Percentiles rank a stretch among this genome's conserved stretches.
phyloP scores from a whole-genome alignment of 2,113 vertebrate genomes.

The Rhea pennata region DNA sequence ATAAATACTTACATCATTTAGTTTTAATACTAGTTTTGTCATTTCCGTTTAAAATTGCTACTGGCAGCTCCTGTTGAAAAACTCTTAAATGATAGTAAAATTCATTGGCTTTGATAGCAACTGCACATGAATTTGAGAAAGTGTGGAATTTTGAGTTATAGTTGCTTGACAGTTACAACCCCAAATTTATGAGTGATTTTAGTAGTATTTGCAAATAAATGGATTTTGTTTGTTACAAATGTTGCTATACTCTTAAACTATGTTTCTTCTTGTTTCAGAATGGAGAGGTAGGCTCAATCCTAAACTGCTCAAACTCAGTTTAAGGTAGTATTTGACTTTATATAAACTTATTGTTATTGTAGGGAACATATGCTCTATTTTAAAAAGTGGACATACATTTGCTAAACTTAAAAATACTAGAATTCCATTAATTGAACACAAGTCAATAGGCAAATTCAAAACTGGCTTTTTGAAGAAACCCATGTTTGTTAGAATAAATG shows the following conservation, averaged over 20 bases:
- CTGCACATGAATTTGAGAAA: not conserved
- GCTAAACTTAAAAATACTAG: not conserved
- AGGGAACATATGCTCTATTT: conserved; percentile 31
- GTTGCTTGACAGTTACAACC: not conserved
- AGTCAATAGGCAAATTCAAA: not conserved
- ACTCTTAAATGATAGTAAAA: not conserved
- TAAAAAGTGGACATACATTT: not conserved
- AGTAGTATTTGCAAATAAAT: not conserved
- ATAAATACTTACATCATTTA: not conserved
- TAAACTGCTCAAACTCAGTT: conserved; percentile 48
- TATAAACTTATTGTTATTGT: not conserved
- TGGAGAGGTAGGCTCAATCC: conserved; percentile 84
- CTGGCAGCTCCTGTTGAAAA: not conserved
- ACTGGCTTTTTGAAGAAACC: not conserved
- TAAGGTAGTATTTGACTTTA: conserved; percentile 73
- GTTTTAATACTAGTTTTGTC: not conserved
- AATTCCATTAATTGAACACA: not conserved
- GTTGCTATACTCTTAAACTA: conserved; percentile 17
- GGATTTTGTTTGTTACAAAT: conserved; percentile 3
- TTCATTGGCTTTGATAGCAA: not conserved
- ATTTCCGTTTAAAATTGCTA: not conserved
- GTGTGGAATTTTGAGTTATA: not conserved
- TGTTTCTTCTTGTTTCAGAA: conserved; percentile 83
- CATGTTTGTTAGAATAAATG: not conserved
- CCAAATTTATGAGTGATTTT: not conserved